phyloP scores from a whole-genome alignment of 1,140 invertebrate species.

The Anthonomus grandis region DNA sequence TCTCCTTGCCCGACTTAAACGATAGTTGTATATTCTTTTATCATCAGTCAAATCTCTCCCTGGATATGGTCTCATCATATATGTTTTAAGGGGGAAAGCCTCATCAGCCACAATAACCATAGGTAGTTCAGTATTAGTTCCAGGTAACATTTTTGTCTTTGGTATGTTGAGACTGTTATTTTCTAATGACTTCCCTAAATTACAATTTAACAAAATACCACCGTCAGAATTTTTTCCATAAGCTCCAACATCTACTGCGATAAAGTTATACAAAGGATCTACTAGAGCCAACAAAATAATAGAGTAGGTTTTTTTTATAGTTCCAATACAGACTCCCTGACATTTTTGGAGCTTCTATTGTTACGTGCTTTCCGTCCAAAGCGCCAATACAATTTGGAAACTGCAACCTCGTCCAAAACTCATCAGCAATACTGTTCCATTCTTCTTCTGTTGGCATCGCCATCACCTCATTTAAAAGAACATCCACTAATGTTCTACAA shows the following conservation, averaged over 20 bases:
- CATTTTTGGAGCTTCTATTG: too few relatives aligned
- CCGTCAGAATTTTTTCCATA: conserved; percentile 44
- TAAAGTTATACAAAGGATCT: conserved; percentile 48
- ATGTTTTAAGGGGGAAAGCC: conserved; percentile 27
- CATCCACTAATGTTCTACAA: conserved; percentile 19
- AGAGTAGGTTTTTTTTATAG: conserved; percentile 49
- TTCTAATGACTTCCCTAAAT: conserved; percentile 16
- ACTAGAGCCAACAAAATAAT: conserved; percentile 47
- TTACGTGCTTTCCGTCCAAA: too few relatives aligned
- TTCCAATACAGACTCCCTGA: conserved; percentile 51
- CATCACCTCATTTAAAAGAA: conserved; percentile 14
- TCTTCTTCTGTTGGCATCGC: conserved; percentile 16
- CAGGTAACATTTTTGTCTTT: background rate
- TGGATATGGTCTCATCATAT: conserved; percentile 30
- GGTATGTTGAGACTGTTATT: conserved; percentile 17
- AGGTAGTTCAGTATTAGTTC: background rate
- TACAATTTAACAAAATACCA: conserved; percentile 20
- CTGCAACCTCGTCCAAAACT: too few relatives aligned
- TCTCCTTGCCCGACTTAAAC: conserved; percentile 38
- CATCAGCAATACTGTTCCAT: too few relatives aligned
- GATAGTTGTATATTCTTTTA: conserved; percentile 40
- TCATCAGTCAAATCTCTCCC: conserved; percentile 13
- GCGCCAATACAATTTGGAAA: too few relatives aligned
- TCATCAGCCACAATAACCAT: conserved; percentile 30
- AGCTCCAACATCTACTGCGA: conserved; percentile 45